phyloP scores from a whole-genome alignment of 2,888 invertebrate genomes.

The Dusona sp. region DNA sequence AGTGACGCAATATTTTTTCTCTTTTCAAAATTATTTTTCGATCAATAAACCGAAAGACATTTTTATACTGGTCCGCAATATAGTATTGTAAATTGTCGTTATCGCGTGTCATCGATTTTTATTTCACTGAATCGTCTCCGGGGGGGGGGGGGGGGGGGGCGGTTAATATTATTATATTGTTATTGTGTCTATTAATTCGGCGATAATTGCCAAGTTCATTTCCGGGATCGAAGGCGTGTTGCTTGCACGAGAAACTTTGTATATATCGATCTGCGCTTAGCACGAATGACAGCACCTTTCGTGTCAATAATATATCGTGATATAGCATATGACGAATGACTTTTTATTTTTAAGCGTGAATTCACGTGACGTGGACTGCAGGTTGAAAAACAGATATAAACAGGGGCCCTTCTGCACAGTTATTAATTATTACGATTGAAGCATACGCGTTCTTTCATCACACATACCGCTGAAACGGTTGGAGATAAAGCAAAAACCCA shows the following conservation, averaged over 20 bases:
- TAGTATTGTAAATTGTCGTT: background rate
- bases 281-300: constrained; percentile 1
- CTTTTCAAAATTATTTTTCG: background rate
- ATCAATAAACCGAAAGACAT: background rate
- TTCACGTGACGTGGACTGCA: background rate
- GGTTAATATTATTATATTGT: background rate
- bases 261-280: background rate
- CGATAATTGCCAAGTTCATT: background rate
- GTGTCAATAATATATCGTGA: constrained; percentile 8
- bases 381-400: background rate
- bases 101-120: background rate
- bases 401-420: background rate
- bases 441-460: background rate
- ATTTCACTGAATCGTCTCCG: background rate
- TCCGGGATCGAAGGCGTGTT: background rate
- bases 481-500: background rate
- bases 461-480: background rate
- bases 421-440: background rate
- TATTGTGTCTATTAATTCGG: background rate
- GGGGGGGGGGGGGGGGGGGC: no score
- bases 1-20: constrained; percentile 3
- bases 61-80: background rate
- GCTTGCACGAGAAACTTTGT: background rate
- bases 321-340: background rate
- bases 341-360: background rate